Evolutionary conservation across 2,113 vertebrate species (phyloP).

Genomic region (Ptilonorhynchus violaceus): DNA sequence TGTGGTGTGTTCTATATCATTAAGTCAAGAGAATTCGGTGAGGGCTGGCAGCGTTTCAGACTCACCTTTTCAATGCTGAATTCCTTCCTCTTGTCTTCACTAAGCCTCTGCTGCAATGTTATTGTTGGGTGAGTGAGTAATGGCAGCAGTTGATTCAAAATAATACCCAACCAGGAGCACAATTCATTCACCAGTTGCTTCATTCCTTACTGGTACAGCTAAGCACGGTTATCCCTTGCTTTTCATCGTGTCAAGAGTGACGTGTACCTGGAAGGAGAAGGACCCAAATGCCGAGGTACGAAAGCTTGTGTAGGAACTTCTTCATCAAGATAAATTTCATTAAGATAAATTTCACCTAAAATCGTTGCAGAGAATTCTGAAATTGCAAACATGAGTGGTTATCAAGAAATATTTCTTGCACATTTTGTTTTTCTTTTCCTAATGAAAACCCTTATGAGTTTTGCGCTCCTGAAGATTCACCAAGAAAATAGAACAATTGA

Average conservation of each 20-base stretch:
- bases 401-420: neutral
- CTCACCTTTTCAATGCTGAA: neutral
- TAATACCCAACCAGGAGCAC: neutral
- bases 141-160: neutral
- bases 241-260: neutral
- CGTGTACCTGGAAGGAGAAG: neutral
- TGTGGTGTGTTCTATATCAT: neutral
- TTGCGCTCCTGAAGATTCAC: neutral
- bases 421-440: neutral
- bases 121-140: neutral
- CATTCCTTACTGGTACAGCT: neutral
- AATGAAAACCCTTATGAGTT: neutral
- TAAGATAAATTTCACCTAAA: neutral
- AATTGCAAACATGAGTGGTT: neutral
- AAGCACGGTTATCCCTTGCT: neutral
- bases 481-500: neutral
- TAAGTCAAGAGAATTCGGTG: neutral
- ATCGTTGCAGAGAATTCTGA: neutral
- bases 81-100: conserved; percentile 18
- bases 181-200: neutral
- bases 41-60: neutral
- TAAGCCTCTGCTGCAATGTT: neutral
- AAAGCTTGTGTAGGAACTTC: neutral
- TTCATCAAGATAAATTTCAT: neutral
- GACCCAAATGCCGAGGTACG: neutral